These are phyloP conservation scores for Sebastes trivittatus DNA, from an alignment of 2,797 vertebrate genomes.

Conservation along the genomic window DNA sequence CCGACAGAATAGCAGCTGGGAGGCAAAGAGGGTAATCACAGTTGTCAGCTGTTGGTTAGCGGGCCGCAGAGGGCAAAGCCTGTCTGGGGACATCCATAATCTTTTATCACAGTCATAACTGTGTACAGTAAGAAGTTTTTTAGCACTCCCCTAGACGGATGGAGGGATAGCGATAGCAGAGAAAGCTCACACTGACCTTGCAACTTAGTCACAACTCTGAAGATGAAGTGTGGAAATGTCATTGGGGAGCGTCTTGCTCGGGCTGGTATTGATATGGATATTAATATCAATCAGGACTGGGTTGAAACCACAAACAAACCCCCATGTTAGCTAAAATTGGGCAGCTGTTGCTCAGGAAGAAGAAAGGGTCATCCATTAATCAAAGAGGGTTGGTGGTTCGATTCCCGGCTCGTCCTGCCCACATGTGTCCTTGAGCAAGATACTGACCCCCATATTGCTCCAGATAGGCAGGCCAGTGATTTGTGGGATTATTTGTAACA, in stretches of 20 bases:
- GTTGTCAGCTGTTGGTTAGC: constrained; percentile 70
- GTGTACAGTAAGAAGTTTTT: constrained; percentile 46
- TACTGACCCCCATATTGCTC: too few species aligned
- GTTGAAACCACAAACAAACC: neutral
- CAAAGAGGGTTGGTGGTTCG: too few species aligned
- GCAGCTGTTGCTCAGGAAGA: neutral
- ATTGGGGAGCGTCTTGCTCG: neutral
- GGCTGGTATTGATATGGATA: neutral
- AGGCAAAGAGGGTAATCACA: constrained; percentile 68
- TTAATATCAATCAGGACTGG: neutral
- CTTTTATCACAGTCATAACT: constrained; percentile 63
- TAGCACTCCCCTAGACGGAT: constrained; percentile 25
- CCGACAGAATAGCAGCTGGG: constrained; percentile 54
- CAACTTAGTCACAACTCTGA: neutral
- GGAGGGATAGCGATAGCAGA: constrained; percentile 26
- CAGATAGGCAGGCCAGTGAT: too few species aligned
- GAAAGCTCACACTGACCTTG: constrained; percentile 19
- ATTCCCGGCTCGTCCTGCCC: too few species aligned
- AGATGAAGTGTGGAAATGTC: neutral
- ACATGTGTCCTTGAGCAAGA: too few species aligned
- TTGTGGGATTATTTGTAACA: too few species aligned
- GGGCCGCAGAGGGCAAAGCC: constrained; percentile 56
- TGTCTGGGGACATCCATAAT: constrained; percentile 61
- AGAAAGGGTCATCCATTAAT: too few species aligned
- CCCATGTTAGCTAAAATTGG: neutral